Conservation (phyloP, 2,113 vertebrate genomes). For the Corynorhinus townsendii region DNA sequence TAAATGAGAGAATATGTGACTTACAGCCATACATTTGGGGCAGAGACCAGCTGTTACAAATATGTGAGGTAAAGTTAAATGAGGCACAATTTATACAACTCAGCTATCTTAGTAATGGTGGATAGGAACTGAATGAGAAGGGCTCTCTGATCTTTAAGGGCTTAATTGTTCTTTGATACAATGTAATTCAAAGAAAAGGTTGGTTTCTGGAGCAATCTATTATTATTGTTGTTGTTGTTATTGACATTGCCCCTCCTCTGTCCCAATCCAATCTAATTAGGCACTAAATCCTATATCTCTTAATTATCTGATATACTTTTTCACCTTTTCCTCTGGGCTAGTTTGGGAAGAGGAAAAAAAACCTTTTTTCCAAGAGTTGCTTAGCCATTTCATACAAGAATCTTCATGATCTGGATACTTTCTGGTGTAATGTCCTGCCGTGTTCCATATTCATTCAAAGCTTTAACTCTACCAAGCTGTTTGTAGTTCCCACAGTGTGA, state of each 20-base stretch:
- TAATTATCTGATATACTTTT: background rate
- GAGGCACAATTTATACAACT: background rate
- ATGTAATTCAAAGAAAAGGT: background rate
- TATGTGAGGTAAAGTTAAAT: background rate
- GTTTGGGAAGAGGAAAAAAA: background rate
- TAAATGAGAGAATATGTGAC: background rate
- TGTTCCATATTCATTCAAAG: background rate
- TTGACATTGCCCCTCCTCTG: background rate
- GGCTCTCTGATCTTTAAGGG: background rate
- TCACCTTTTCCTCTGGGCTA: background rate
- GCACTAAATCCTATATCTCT: background rate
- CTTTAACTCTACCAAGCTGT: background rate
- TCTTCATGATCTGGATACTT: background rate
- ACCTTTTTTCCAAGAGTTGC: background rate
- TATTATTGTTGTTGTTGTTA: background rate
- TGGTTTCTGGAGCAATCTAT: background rate
- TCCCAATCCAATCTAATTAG: background rate
- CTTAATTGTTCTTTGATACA: background rate
- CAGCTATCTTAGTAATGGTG: background rate
- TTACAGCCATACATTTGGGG: background rate
- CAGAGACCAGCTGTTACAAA: background rate
- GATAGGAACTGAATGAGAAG: background rate
- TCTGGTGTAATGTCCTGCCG: background rate
- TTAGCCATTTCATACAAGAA: background rate
- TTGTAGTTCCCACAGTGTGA: background rate